phyloP scores from a whole-genome alignment of 2,113 vertebrate genomes.

The Elephas maximus region DNA sequence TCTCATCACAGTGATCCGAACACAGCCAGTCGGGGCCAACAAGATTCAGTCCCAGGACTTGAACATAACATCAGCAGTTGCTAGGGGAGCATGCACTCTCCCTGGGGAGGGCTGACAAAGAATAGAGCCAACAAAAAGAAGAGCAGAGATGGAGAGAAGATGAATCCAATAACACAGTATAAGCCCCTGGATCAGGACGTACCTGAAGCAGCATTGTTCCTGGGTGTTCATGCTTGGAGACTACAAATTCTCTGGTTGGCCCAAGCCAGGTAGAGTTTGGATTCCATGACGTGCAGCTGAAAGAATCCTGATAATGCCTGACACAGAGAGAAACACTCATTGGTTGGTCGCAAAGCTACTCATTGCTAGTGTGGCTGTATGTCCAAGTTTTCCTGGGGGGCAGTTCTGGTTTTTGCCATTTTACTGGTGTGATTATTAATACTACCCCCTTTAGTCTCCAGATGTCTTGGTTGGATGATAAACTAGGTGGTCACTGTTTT shows the following conservation, averaged over 20 bases:
- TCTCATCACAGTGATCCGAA: neutral
- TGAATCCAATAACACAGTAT: fast-evolving
- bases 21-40: neutral
- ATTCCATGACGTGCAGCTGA: neutral
- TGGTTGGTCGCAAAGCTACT: neutral
- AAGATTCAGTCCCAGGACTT: neutral
- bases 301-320: too few species aligned
- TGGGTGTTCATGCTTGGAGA: neutral
- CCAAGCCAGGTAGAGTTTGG: neutral
- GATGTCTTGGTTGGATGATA: neutral
- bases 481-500: neutral
- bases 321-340: fast-evolving
- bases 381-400: neutral
- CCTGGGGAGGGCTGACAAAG: neutral
- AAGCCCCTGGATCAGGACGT: neutral
- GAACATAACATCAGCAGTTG: neutral
- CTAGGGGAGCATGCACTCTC: neutral
- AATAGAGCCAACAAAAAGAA: neutral
- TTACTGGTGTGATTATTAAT: too few species aligned
- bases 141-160: neutral
- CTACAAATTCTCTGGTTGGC: too few species aligned
- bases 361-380: fast-evolving
- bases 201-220: too few species aligned
- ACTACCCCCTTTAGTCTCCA: neutral
- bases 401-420: neutral